A percentile compares a stretch with the other conserved stretches of the same genome.
Conservation (phyloP, 1,140 invertebrate genomes). For the Lutraria rhynchaena region DNA sequence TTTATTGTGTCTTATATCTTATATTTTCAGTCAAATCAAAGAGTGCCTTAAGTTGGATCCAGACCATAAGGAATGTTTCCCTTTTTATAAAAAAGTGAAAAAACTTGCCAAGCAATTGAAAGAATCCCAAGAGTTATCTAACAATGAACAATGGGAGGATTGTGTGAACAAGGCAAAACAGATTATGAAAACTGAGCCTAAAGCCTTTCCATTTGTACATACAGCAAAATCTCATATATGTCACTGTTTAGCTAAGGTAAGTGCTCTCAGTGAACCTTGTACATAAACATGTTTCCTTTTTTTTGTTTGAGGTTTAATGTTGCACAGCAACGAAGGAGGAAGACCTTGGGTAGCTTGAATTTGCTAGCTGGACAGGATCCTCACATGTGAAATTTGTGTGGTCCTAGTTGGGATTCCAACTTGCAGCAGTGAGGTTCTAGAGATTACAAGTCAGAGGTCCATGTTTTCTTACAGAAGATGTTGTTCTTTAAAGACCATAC, state of each 20-base stretch:
- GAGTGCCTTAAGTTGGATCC: constrained; percentile 99
- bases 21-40: constrained; percentile 90
- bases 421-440: too few relatives aligned
- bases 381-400: too few relatives aligned
- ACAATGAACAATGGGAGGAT: constrained; percentile 87
- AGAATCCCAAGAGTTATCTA: constrained; percentile 88
- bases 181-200: constrained; percentile 87
- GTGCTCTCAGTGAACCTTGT: constrained; percentile 38
- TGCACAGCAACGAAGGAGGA: too few relatives aligned
- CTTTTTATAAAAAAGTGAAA: constrained; percentile 98
- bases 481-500: too few relatives aligned
- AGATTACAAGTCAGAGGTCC: too few relatives aligned
- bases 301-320: too few relatives aligned
- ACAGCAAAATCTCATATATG: constrained; percentile 76
- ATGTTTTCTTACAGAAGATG: too few relatives aligned
- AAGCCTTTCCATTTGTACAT: constrained; percentile 68
- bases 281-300: too few relatives aligned
- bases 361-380: too few relatives aligned
- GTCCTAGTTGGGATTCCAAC: too few relatives aligned
- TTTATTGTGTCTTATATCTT: too few relatives aligned
- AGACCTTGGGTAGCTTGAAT: too few relatives aligned
- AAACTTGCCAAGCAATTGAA: constrained; percentile 95
- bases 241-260: constrained; percentile 80
- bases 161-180: constrained; percentile 90
- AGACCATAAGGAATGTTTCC: constrained; percentile 97